Percentiles rank a stretch among this genome's conserved stretches.
phyloP scores from a whole-genome alignment of 2,797 vertebrate species.

The Trachurus trachurus region DNA sequence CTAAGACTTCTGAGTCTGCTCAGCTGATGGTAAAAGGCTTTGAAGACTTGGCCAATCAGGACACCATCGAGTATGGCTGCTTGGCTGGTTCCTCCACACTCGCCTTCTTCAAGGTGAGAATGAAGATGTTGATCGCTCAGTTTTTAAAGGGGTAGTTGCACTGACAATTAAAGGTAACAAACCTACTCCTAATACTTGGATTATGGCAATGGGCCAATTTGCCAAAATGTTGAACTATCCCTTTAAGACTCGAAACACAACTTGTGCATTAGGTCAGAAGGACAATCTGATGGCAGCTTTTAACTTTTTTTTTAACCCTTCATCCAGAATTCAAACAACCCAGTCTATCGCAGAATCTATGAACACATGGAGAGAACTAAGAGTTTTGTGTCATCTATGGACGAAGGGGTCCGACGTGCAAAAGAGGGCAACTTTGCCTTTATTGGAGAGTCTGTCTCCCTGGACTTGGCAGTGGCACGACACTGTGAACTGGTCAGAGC shows the following conservation, averaged over 20 bases:
- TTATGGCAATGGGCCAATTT: no score
- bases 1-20: slow-evolving; percentile 80
- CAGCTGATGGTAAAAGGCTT: slow-evolving; percentile 88
- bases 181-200: no score
- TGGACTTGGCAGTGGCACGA: slow-evolving; percentile 89
- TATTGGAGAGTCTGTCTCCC: slow-evolving; percentile 92
- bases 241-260: no score
- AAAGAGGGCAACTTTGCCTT: slow-evolving; percentile 90
- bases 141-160: no score
- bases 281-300: no score
- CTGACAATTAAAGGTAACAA: no score
- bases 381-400: slow-evolving; percentile 88
- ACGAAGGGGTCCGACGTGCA: slow-evolving; percentile 88
- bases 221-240: no score
- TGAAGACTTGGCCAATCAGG: slow-evolving; percentile 91
- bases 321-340: slow-evolving; percentile 90
- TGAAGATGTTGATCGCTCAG: background rate
- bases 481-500: slow-evolving; percentile 90
- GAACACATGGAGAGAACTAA: slow-evolving; percentile 91
- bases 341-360: slow-evolving; percentile 89
- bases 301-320: no score
- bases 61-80: slow-evolving; percentile 90
- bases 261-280: no score
- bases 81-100: slow-evolving; percentile 90
- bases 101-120: slow-evolving; percentile 90